Evolutionary conservation across 2,113 vertebrate genomes (phyloP).

Genomic region (Otus sunia): DNA sequence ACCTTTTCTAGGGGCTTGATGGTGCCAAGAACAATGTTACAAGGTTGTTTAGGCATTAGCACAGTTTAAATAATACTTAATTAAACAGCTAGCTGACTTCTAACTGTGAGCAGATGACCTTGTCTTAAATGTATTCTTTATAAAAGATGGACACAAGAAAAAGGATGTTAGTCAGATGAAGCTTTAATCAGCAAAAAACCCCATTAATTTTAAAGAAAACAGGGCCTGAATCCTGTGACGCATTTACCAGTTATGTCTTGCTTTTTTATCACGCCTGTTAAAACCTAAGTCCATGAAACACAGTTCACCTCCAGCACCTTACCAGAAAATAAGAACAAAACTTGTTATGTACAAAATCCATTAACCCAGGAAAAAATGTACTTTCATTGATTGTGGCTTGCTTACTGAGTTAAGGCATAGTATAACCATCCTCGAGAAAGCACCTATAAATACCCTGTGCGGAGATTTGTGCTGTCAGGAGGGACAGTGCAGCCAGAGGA

Average conservation of each 20-base stretch:
- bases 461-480: background rate
- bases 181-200: background rate
- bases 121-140: background rate
- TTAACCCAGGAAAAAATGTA: slow-evolving; percentile 17
- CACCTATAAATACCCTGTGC: background rate
- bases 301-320: background rate
- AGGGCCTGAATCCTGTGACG: background rate
- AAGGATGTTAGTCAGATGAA: background rate
- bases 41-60: background rate
- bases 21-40: background rate
- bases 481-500: background rate
- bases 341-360: background rate
- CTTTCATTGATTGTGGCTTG: background rate
- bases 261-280: background rate
- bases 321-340: background rate
- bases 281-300: background rate
- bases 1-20: background rate
- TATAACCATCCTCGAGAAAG: background rate
- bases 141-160: background rate
- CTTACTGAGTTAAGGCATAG: background rate
- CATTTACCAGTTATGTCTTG: background rate
- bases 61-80: background rate
- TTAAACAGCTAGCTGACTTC: too few relatives aligned
- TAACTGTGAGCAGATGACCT: background rate
- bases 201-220: background rate